phyloP scores from a whole-genome alignment of 2,888 invertebrate species.

The Latheticus oryzae region DNA sequence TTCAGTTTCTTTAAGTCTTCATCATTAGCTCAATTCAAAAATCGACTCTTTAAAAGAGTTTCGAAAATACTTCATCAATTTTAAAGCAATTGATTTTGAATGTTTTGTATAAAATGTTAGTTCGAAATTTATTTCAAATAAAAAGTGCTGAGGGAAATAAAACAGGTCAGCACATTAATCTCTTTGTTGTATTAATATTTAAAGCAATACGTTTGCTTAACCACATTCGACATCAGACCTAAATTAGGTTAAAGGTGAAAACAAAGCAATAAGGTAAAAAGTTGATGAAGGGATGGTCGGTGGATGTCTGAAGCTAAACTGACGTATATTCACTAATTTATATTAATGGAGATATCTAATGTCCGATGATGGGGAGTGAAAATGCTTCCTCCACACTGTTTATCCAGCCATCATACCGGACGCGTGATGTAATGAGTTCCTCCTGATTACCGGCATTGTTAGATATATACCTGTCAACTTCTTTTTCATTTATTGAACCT shows the following conservation, averaged over 20 bases:
- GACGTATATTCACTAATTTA: slow-evolving; percentile 60
- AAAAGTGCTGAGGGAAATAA: slow-evolving; percentile 25
- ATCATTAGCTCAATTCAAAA: slow-evolving; percentile 58
- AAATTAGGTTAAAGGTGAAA: slow-evolving; percentile 55
- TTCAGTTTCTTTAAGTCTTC: slow-evolving; percentile 54
- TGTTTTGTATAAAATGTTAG: slow-evolving; percentile 22
- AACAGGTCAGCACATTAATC: slow-evolving; percentile 40
- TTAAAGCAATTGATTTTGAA: slow-evolving; percentile 37
- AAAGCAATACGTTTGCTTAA: slow-evolving; percentile 41
- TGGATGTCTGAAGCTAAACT: slow-evolving; percentile 51
- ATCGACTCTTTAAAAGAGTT: slow-evolving; percentile 48
- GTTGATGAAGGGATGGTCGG: slow-evolving; percentile 48
- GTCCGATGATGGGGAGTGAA: slow-evolving; percentile 57
- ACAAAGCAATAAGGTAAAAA: slow-evolving; percentile 56
- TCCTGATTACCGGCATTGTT: slow-evolving; percentile 57
- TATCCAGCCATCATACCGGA: slow-evolving; percentile 61
- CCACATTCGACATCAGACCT: slow-evolving; percentile 51
- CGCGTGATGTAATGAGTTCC: slow-evolving; percentile 61
- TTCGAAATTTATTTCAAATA: slow-evolving; percentile 12
- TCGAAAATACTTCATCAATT: slow-evolving; percentile 42
- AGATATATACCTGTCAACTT: slow-evolving; percentile 49
- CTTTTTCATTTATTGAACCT: slow-evolving; percentile 22
- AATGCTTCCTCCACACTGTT: slow-evolving; percentile 55
- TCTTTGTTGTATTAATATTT: slow-evolving; percentile 39
- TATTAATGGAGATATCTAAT: slow-evolving; percentile 63